These are phyloP conservation scores for Tridacna gigas DNA, from an alignment of 2,888 invertebrate genomes.

Conservation along the genomic window DNA sequence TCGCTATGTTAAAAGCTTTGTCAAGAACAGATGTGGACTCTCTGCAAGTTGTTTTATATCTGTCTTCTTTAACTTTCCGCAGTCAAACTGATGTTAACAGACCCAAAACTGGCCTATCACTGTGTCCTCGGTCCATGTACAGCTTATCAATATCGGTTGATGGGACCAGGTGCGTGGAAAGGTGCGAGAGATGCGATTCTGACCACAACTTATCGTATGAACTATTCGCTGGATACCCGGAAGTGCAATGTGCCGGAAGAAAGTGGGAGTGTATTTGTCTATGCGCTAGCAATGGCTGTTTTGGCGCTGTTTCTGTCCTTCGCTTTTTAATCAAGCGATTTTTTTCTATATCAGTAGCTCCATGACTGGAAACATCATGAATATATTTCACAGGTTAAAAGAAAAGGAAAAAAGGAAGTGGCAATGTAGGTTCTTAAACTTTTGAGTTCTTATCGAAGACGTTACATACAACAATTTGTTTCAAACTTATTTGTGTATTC, in stretches of 20 bases:
- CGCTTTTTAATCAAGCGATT: not conserved
- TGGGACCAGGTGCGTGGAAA: conserved; percentile 85
- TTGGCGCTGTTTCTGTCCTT: conserved; percentile 9
- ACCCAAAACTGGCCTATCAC: conserved; percentile 76
- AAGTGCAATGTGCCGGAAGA: conserved; percentile 3
- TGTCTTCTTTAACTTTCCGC: not conserved
- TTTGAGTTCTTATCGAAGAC: no score
- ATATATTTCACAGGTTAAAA: no score
- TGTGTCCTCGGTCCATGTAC: conserved; percentile 81
- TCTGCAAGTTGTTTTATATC: no score
- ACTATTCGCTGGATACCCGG: conserved; percentile 57
- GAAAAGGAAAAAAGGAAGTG: no score
- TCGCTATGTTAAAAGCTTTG: no score
- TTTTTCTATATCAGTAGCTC: no score
- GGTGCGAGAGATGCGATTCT: conserved; percentile 85
- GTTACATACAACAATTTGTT: no score
- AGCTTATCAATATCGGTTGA: conserved; percentile 84
- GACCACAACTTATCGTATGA: conserved; percentile 78
- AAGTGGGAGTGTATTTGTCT: conserved; percentile 1
- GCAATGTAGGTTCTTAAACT: no score
- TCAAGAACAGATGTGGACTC: no score
- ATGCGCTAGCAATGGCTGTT: conserved; percentile 6
- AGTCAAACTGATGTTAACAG: conserved; percentile 72
- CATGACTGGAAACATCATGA: no score
- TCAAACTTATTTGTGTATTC: no score